Evolutionary conservation across 2,888 invertebrate genomes (phyloP).

Genomic region (Diarsia rubi): DNA sequence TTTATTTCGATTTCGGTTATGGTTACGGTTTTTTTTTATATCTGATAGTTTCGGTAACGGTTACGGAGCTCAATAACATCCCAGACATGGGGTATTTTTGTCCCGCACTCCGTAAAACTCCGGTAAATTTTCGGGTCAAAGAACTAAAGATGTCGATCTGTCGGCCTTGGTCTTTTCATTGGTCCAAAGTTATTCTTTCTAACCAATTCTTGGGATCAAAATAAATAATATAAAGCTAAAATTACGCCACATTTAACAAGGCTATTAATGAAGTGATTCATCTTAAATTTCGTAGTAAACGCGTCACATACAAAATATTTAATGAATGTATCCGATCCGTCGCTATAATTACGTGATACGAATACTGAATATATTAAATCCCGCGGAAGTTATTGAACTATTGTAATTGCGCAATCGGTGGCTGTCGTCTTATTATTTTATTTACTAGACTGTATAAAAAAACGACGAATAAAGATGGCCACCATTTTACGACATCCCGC

Average conservation of each 20-base stretch:
- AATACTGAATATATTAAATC: constrained; percentile 59
- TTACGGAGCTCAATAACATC: too few species aligned
- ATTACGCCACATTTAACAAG: constrained; percentile 60
- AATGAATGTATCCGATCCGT: constrained; percentile 47
- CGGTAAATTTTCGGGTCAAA: not conserved
- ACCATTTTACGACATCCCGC: not conserved
- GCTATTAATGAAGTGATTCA: constrained; percentile 45
- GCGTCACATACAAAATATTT: constrained; percentile 52
- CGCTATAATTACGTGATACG: constrained; percentile 49
- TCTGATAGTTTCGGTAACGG: too few species aligned
- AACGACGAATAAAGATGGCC: not conserved
- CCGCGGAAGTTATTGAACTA: constrained; percentile 64
- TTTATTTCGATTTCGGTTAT: too few species aligned
- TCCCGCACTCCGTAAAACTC: not conserved
- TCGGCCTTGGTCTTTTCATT: not conserved
- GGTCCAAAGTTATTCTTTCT: not conserved
- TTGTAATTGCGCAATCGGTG: constrained; percentile 56
- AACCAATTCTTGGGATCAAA: not conserved
- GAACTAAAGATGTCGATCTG: too few species aligned
- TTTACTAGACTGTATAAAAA: constrained; percentile 7
- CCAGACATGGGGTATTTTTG: not conserved
- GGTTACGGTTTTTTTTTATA: too few species aligned
- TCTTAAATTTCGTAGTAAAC: constrained; percentile 54
- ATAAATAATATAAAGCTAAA: constrained; percentile 8
- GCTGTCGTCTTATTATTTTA: constrained; percentile 29